phyloP scores from a whole-genome alignment of 2,797 vertebrate genomes.

The Microhierax caerulescens region DNA sequence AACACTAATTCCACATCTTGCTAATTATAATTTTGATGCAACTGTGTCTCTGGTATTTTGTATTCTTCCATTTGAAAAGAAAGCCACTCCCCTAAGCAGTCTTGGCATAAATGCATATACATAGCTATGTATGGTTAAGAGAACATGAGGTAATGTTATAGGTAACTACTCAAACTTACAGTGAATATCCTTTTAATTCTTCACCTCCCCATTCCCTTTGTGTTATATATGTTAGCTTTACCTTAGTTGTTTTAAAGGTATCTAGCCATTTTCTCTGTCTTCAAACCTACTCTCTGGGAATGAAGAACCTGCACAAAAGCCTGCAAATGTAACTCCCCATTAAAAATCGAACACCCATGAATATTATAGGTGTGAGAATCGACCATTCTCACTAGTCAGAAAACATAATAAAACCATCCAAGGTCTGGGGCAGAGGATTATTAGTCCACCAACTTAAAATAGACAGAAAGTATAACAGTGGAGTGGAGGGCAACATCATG shows the following conservation, averaged over 20 bases:
- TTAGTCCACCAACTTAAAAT: constrained; percentile 55
- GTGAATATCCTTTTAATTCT: not conserved
- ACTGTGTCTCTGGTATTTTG: not conserved
- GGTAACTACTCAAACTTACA: not conserved
- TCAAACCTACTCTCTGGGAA: not conserved
- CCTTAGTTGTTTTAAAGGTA: constrained; percentile 60
- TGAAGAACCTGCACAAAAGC: constrained; percentile 63
- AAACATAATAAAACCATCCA: constrained; percentile 44
- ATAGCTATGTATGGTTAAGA: not conserved
- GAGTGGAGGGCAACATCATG: not conserved
- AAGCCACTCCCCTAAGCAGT: not conserved
- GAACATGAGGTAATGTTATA: not conserved
- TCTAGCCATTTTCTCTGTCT: constrained; percentile 49
- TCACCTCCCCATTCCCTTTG: not conserved
- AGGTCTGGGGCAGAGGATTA: constrained; percentile 43
- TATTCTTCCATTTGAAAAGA: not conserved
- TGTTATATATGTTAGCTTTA: constrained; percentile 27
- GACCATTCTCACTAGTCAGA: constrained; percentile 28
- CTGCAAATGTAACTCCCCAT: constrained; percentile 76
- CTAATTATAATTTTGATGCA: not conserved
- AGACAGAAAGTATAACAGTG: constrained; percentile 18
- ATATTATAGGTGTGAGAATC: constrained; percentile 81
- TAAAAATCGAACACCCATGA: constrained; percentile 83
- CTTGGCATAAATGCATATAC: not conserved
- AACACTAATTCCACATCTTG: not conserved